Evolutionary conservation across 2,797 vertebrate species (phyloP).

Genomic region (Notamacropus eugenii): DNA sequence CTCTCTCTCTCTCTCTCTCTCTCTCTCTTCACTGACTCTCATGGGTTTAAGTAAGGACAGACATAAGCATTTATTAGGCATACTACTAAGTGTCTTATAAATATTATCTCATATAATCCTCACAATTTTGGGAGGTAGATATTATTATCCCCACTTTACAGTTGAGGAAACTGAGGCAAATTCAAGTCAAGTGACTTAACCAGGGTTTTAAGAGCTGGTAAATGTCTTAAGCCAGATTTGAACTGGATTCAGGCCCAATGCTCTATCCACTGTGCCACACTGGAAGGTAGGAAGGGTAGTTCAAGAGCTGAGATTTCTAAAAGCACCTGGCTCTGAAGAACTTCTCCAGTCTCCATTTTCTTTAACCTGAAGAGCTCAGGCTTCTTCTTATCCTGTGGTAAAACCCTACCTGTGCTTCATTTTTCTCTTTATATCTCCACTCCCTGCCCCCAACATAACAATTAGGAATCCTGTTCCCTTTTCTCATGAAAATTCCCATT

Average conservation of each 20-base stretch:
- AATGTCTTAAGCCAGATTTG: background rate
- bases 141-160: too few species aligned
- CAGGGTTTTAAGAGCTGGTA: background rate
- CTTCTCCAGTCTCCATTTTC: background rate
- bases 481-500: background rate
- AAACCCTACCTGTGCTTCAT: background rate
- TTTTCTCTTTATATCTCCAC: background rate
- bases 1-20: fast-evolving
- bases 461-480: background rate
- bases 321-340: background rate
- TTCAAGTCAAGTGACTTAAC: background rate
- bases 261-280: background rate
- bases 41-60: background rate
- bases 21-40: background rate
- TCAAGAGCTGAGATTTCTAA: background rate
- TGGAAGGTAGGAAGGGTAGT: background rate
- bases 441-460: background rate
- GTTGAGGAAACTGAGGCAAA: background rate
- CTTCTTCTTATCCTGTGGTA: background rate
- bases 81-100: too few species aligned
- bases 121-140: background rate
- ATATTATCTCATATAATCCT: background rate
- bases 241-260: background rate
- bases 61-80: background rate
- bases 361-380: background rate